A percentile compares a stretch with the other conserved stretches of the same genome.
Conservation (phyloP, 2,113 vertebrate species). For the Lophochroa leadbeateri region DNA sequence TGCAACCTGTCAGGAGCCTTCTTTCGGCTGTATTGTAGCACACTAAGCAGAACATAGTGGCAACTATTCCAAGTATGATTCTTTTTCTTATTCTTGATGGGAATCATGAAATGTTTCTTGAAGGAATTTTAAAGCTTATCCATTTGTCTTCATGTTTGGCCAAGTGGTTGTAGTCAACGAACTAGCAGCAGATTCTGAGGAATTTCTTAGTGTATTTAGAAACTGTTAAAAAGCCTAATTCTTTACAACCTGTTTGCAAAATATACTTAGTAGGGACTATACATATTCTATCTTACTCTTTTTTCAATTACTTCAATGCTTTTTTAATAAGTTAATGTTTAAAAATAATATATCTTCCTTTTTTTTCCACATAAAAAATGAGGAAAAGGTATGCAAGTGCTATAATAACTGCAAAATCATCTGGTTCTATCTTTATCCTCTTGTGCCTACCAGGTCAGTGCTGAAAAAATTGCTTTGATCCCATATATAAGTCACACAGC, state of each 20-base stretch:
- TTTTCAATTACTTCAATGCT: not conserved
- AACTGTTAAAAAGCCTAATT: not conserved
- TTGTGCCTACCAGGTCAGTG: too few species aligned
- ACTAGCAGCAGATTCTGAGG: not conserved
- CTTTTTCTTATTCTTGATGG: not conserved
- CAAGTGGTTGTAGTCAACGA: not conserved
- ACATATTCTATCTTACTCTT: not conserved
- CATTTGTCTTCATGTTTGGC: not conserved
- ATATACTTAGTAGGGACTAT: not conserved
- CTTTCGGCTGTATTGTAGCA: too few species aligned
- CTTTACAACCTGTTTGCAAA: not conserved
- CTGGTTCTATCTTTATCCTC: not conserved
- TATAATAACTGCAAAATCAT: not conserved
- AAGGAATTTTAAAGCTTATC: not conserved
- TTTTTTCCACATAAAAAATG: not conserved
- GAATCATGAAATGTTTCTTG: not conserved
- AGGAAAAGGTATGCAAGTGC: not conserved
- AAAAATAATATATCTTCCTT: not conserved
- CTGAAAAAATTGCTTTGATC: not conserved
- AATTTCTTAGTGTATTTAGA: not conserved
- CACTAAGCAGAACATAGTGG: too few species aligned
- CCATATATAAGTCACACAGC: not conserved
- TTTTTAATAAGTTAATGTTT: too few species aligned
- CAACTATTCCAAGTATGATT: not conserved
- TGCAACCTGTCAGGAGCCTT: too few species aligned